phyloP scores from a whole-genome alignment of 2,888 invertebrate genomes.

The Acanthosepion pharaonis region DNA sequence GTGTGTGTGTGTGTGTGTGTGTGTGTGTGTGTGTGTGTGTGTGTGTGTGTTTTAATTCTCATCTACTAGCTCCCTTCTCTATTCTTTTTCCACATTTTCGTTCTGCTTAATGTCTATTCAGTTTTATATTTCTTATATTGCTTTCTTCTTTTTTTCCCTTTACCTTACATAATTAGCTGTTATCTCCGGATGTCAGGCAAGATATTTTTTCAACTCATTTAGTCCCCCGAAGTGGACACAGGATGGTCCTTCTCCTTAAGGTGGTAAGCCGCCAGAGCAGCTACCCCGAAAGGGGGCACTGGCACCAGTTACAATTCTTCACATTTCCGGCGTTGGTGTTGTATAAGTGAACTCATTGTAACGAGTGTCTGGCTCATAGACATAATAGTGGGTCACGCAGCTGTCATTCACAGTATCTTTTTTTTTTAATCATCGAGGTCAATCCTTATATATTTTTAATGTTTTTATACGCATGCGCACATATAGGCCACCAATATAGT shows the following conservation, averaged over 20 bases:
- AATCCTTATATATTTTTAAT: too few relatives aligned
- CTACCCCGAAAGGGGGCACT: neutral
- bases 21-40: too few relatives aligned
- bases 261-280: conserved; percentile 4
- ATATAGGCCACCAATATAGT: too few relatives aligned
- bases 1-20: too few relatives aligned
- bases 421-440: too few relatives aligned
- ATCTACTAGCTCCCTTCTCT: too few relatives aligned
- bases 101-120: neutral
- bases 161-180: neutral
- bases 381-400: neutral
- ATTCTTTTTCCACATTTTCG: neutral
- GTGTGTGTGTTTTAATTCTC: too few relatives aligned
- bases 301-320: neutral
- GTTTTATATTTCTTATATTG: neutral
- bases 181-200: conserved; percentile 12
- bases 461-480: too few relatives aligned
- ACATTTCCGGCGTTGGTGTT: neutral
- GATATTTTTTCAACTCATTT: neutral
- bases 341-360: conserved; percentile 17
- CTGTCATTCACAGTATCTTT: too few relatives aligned
- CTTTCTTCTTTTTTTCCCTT: neutral
- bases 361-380: neutral
- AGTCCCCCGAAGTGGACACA: conserved; percentile 14
- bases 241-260: conserved; percentile 33